Evolutionary conservation across 2,113 vertebrate genomes (phyloP).

Genomic region (Eira barbara): DNA sequence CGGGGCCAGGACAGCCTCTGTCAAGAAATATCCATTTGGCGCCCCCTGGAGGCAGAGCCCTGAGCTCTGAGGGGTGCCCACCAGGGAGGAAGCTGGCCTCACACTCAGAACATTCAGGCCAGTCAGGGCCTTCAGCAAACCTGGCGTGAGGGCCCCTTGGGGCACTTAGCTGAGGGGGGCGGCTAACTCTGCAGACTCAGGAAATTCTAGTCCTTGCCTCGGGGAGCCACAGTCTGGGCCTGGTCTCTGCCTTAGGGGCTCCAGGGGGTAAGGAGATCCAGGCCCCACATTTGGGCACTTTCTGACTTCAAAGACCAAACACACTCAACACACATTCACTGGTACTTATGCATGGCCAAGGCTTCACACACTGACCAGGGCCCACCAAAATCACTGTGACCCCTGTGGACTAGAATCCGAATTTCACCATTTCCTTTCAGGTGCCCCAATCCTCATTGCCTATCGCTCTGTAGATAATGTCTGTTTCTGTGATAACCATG

Average conservation of each 20-base stretch:
- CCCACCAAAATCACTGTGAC: not conserved
- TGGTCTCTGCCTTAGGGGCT: not conserved
- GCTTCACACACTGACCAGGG: not conserved
- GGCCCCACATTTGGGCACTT: not conserved
- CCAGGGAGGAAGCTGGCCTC: not conserved
- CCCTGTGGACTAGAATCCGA: not conserved
- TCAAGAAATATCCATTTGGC: conserved; percentile 50
- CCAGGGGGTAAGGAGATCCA: not conserved
- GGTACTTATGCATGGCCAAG: not conserved
- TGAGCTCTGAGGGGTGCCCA: not conserved
- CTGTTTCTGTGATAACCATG: not conserved
- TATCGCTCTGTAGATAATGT: not conserved
- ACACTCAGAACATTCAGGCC: too few relatives aligned
- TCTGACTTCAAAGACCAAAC: not conserved
- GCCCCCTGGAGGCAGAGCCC: conserved; percentile 55
- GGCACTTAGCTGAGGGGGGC: accelerated
- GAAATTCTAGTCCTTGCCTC: not conserved
- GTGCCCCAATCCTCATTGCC: not conserved
- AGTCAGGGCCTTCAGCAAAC: not conserved
- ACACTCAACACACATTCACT: not conserved
- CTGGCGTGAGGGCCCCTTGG: not conserved
- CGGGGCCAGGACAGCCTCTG: not conserved
- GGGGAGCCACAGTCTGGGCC: not conserved
- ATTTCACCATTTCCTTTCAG: not conserved
- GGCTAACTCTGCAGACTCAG: not conserved